Conservation (phyloP, 1,140 invertebrate genomes). For the Procambarus clarkii region DNA sequence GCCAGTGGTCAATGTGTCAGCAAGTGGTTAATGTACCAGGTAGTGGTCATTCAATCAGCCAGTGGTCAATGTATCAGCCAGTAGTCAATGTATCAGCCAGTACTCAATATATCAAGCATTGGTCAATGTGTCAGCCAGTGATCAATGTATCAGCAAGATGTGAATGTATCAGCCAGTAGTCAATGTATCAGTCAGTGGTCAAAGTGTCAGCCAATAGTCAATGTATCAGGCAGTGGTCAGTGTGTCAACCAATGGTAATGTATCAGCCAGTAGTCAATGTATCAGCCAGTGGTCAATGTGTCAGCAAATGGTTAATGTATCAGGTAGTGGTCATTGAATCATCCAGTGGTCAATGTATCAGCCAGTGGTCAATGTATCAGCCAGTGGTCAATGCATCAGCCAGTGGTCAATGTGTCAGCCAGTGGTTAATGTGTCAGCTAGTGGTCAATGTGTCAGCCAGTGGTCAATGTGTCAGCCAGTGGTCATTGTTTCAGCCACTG, state of each 20-base stretch:
- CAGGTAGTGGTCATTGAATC: neutral
- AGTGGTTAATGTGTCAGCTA: neutral
- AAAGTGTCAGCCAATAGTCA: neutral
- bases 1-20: too few relatives aligned
- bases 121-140: too few relatives aligned
- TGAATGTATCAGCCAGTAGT: neutral
- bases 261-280: slow-evolving; percentile 2
- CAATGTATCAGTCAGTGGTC: neutral
- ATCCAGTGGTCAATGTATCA: neutral
- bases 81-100: too few relatives aligned
- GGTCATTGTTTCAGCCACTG: neutral
- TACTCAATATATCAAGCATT: too few relatives aligned
- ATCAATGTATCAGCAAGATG: too few relatives aligned
- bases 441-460: neutral
- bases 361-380: neutral
- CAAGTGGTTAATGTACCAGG: too few relatives aligned
- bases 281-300: too few relatives aligned
- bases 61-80: too few relatives aligned
- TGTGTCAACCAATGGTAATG: neutral
- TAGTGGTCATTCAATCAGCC: too few relatives aligned
- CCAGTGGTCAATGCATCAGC: too few relatives aligned
- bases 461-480: neutral
- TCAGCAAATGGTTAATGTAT: neutral
- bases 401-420: too few relatives aligned
- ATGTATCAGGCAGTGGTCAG: neutral